These are phyloP conservation scores for Chascanopsetta lugubris DNA, from an alignment of 2,113 vertebrate species.

Conservation along the genomic window DNA sequence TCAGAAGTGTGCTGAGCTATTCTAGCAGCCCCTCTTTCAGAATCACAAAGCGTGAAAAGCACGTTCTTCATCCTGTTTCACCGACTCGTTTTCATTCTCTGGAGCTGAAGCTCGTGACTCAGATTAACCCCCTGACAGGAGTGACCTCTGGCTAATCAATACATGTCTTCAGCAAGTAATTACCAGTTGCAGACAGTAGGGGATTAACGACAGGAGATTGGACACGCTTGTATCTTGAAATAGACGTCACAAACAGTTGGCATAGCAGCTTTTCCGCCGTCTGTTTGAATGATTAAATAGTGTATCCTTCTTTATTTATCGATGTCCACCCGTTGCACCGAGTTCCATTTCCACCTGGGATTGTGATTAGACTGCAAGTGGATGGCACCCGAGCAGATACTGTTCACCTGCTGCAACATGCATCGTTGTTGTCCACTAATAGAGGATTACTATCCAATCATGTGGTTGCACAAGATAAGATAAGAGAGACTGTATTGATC, in stretches of 20 bases:
- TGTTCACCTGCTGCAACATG: too few species aligned
- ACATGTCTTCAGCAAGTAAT: conserved; percentile 16
- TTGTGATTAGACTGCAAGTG: too few species aligned
- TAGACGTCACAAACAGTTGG: conserved; percentile 3
- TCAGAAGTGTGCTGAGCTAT: conserved; percentile 4
- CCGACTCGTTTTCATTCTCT: conserved; percentile 9
- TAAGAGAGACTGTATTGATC: too few species aligned
- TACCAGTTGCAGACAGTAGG: conserved; percentile 10
- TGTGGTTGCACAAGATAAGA: too few species aligned
- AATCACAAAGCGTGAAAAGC: conserved; percentile 12
- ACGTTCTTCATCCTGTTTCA: conserved; percentile 20
- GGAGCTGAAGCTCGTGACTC: conserved; percentile 26
- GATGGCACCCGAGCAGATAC: too few species aligned
- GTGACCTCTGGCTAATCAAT: conserved; percentile 28
- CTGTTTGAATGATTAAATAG: too few species aligned
- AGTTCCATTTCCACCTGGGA: too few species aligned
- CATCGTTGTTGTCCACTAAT: too few species aligned
- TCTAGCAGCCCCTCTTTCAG: not conserved
- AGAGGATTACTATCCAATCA: too few species aligned
- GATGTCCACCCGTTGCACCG: too few species aligned
- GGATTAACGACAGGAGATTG: conserved; percentile 15
- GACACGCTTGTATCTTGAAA: not conserved
- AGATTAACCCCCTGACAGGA: conserved; percentile 7
- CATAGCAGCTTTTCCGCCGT: not conserved
- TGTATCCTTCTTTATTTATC: too few species aligned